A percentile compares a stretch with the other conserved stretches of the same genome.
Conservation (phyloP, 64 coral and sea anemone genomes). For the Catalaphyllia jardinei region DNA sequence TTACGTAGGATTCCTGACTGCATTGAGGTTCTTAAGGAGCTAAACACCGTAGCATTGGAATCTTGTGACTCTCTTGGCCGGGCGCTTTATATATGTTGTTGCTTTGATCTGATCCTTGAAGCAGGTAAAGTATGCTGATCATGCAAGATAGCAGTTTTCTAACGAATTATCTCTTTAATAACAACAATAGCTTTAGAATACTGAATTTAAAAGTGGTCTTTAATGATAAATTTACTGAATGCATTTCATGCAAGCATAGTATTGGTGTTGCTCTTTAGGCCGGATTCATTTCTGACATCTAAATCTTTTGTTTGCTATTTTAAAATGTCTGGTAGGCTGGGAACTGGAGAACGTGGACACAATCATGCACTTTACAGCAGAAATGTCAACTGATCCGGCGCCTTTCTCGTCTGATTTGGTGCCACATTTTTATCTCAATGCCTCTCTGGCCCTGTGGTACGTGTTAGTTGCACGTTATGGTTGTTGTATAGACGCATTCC, state of each 20-base stretch:
- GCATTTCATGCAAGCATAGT: too few relatives aligned
- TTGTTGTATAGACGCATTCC: too few relatives aligned
- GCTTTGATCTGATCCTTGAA: slow-evolving; percentile 92
- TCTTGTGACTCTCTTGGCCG: slow-evolving; percentile 78
- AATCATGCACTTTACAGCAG: slow-evolving; percentile 71
- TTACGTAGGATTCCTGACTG: slow-evolving; percentile 44
- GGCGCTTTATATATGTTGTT: slow-evolving; percentile 91
- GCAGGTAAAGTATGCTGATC: slow-evolving; percentile 46
- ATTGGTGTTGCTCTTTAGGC: too few relatives aligned
- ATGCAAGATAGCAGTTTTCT: too few relatives aligned
- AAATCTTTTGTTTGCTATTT: too few relatives aligned
- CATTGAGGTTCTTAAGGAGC: slow-evolving; percentile 64
- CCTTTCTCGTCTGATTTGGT: slow-evolving; percentile 65
- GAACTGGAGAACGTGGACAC: slow-evolving; percentile 60
- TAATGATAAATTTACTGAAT: too few relatives aligned
- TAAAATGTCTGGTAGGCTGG: slow-evolving; percentile 36
- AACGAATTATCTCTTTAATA: too few relatives aligned
- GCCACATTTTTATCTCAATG: slow-evolving; percentile 82
- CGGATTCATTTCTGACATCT: neutral
- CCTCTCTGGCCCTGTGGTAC: slow-evolving; percentile 86
- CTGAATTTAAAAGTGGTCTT: too few relatives aligned
- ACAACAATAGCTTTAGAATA: too few relatives aligned
- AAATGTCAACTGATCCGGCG: slow-evolving; percentile 76
- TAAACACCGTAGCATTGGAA: slow-evolving; percentile 80
- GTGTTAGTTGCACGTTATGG: neutral